Base-by-base conservation (phyloP, 1,140 invertebrate species). In the Anoplophora glabripennis region DNA sequence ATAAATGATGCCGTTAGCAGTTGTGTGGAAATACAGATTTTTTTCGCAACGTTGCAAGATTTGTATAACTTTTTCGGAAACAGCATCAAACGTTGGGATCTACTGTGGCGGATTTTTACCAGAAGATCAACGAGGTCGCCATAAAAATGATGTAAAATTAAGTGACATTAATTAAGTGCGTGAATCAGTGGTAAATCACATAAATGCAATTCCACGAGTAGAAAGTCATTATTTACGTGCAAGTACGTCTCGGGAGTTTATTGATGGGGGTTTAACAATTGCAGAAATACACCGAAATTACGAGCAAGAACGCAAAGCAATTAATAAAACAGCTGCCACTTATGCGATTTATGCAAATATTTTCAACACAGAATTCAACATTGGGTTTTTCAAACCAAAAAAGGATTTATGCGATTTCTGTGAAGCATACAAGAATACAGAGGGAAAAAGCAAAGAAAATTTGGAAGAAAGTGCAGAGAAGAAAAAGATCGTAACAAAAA, bases 141-240 rank as follows among this genome's bases (percentile, higher is more conserved):
- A 46, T 34, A 33, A 40, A 17, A 45, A 41, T 40, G 15, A 53
- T 7, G 37, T 38, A 34, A 14, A 53, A 7, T 12, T 61, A 18
- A 37, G 57, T 21, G 7, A 45, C 14, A 48, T n/a, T n/a, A n/a
- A n/a, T n/a, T n/a, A 53, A 38, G 57, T 56, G 14, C 21, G 53
- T 48, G 66, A 70, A 12, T 70, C 68, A 61, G 63, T 69, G 45
- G 62, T 63, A 40, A 68, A 71, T 38, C 68, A 73, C 15, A 53
- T 53, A 33, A 71, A 61, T 53, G 70, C 66, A 18, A 69, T 74
- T 38, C 53, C 63, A 14, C 42, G 51, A 21, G 60, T 63, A 17
- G 61, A 66, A 44, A 55, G 49, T 15, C 64, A 72, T 44, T 72
- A 72, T 57, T 35, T 66, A 33, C 38, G 68, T 18, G 36, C 42